These are phyloP conservation scores for Microctonus aethiopoides DNA, from an alignment of 2,888 invertebrate genomes.

Conservation along the genomic window DNA sequence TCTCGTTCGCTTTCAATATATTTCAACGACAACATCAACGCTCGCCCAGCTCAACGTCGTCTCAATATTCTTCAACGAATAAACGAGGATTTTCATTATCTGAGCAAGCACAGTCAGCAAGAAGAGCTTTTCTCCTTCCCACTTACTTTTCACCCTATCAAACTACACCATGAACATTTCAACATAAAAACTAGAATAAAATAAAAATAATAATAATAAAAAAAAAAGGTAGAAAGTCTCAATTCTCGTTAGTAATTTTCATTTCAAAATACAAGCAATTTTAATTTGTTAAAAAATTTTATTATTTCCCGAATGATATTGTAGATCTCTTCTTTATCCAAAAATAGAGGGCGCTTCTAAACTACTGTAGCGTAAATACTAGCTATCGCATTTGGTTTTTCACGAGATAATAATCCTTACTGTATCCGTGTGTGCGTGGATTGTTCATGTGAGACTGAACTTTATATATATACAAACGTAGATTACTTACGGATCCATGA, in stretches of 20 bases:
- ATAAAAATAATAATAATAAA: not conserved
- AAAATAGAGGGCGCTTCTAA: not conserved
- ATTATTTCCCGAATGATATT: not conserved
- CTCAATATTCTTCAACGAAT: not conserved
- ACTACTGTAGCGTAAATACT: not conserved
- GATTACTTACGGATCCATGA: conserved; percentile 17
- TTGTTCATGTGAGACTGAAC: not conserved
- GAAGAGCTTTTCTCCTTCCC: not conserved
- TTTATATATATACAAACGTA: not conserved
- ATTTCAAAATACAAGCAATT: not conserved
- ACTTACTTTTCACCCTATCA: not conserved
- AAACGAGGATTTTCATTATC: conserved; percentile 4
- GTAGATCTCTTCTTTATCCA: not conserved
- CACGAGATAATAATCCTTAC: not conserved
- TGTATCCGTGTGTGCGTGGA: not conserved
- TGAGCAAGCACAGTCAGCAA: not conserved
- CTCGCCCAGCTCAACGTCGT: not conserved
- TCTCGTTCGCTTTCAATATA: not conserved
- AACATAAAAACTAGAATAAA: not conserved
- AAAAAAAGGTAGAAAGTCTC: not conserved
- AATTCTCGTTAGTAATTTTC: not conserved
- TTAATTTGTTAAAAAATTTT: not conserved
- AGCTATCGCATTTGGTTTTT: not conserved
- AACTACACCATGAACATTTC: not conserved
- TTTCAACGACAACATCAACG: conserved; percentile 2